Percentiles rank a stretch among this genome's conserved stretches.
phyloP scores from a whole-genome alignment of 2,113 vertebrate genomes.

The Camarhynchus parvulus region DNA sequence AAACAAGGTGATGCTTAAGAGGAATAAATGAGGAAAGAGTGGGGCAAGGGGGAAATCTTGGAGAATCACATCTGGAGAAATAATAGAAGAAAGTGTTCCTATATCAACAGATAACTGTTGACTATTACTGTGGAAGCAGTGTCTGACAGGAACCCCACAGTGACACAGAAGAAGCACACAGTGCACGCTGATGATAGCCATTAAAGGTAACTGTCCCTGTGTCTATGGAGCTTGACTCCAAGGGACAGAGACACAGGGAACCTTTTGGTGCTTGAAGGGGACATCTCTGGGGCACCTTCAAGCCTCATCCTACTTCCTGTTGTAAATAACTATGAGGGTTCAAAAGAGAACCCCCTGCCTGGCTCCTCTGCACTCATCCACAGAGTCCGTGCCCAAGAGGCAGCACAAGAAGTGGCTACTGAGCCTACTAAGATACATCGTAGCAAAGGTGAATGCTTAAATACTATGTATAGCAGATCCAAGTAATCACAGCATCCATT shows the following conservation, averaged over 20 bases:
- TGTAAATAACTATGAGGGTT: background rate
- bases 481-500: background rate
- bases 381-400: background rate
- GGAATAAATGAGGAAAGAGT: background rate
- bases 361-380: background rate
- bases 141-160: background rate
- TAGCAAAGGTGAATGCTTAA: background rate
- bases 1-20: background rate
- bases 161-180: background rate
- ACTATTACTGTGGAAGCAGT: background rate
- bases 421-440: background rate
- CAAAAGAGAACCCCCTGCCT: background rate
- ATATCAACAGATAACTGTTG: background rate
- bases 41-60: background rate
- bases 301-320: background rate
- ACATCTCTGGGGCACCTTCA: background rate
- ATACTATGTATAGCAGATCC: background rate
- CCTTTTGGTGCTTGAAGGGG: background rate
- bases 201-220: background rate
- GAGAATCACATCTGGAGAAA: background rate
- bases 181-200: fast-evolving
- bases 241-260: background rate
- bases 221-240: background rate
- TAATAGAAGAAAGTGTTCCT: background rate
- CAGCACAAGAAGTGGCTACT: background rate